Base-by-base conservation (phyloP, 2,888 invertebrate species). In the Xanthostigma xanthostigma region DNA sequence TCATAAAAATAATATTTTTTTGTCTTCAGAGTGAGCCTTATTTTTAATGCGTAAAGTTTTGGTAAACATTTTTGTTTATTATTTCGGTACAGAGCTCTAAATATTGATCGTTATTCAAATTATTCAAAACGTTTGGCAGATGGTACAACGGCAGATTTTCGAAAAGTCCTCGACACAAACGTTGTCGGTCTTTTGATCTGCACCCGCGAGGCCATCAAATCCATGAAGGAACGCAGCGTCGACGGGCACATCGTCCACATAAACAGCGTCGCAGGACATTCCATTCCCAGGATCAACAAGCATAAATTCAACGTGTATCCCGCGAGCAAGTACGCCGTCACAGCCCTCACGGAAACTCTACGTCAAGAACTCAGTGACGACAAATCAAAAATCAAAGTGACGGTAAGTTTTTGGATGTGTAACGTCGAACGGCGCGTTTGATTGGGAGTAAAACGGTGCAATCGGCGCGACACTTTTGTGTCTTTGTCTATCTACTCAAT, bases 241-340 rank as follows among this genome's bases (percentile, higher is more conserved):
- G 69, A 70, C 41, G 79, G 77, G 0, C 78, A 80, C 53, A 73
- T 81, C 51, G 67, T 81, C 46, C 69, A 78, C 46, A 68, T 81
- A 48, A 78, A 75, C 61, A 80, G 72, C 53, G 59, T 71, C 45
- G 64, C 71, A 33, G 72, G 69, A 36, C 70, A 71, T 57, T 63
- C 68, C 47, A 65, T 72, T 50, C 71, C 72, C 45, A 64, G 69
- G 39, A 62, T 72, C 50, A 70, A 72, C 41, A 66, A 68, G 47
- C 71, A 72, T 41, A 64, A 69, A 49, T 70, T 71, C 58, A 66
- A 65, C 54, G 66, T 75, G 59, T 78, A 78, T 64, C 68, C 74
- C 46, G 75, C 75, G 36, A 73, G 76, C 36, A 78, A 78, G 59
- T 70, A 69, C 60, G 74, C 76, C 41, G 68, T 77, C 39, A 70